phyloP scores from a whole-genome alignment of 2,888 invertebrate genomes.

The Limnephilus rhombicus region DNA sequence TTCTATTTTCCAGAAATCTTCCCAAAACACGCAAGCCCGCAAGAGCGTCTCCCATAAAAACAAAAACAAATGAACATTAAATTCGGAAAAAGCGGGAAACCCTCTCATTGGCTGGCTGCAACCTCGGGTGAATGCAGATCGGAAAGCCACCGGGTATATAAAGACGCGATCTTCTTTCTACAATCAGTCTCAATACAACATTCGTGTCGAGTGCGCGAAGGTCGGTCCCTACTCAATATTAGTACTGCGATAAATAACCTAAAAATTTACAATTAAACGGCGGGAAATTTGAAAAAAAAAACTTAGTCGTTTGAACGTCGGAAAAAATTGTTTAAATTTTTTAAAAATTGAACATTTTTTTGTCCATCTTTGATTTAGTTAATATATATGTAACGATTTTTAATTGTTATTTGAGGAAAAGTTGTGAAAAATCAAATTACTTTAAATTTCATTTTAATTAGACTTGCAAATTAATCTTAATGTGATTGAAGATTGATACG shows the following conservation, averaged over 20 bases:
- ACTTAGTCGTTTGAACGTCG: background rate
- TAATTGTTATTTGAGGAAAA: too few relatives aligned
- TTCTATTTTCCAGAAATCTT: background rate
- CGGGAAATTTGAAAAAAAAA: background rate
- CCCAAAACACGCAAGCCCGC: background rate
- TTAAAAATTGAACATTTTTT: too few relatives aligned
- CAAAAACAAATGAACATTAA: background rate
- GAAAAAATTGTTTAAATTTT: background rate
- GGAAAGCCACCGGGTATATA: conserved; percentile 9
- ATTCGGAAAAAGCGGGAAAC: conserved; percentile 23
- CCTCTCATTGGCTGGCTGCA: background rate
- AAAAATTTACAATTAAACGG: background rate
- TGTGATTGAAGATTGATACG: too few relatives aligned
- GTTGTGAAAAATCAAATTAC: too few relatives aligned
- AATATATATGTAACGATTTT: too few relatives aligned
- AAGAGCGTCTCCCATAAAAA: background rate
- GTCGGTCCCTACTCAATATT: conserved; percentile 13
- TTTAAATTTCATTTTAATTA: too few relatives aligned
- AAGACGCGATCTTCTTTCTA: background rate
- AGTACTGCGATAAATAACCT: background rate
- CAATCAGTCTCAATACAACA: conserved; percentile 23
- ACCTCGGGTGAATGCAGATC: conserved; percentile 38
- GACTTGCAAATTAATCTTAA: too few relatives aligned
- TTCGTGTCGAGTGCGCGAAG: conserved; percentile 12
- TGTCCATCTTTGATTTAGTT: too few relatives aligned